Base-by-base conservation (phyloP, 2,888 invertebrate genomes). In the Nemoura dubitans region DNA sequence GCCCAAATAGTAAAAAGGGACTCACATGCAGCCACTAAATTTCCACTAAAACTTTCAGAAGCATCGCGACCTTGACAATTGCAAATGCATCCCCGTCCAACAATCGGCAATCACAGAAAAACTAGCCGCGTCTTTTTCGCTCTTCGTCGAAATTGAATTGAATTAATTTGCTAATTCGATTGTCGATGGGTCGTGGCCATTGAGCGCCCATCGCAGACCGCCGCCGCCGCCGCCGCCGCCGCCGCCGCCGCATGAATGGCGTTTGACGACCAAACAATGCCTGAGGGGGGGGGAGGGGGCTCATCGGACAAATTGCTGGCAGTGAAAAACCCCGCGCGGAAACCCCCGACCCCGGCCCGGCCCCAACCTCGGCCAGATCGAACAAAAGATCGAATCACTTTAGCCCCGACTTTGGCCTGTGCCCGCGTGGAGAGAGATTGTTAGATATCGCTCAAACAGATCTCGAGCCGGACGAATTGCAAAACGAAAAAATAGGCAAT, bases 121-220 rank as follows among this genome's bases (percentile, higher is more conserved):
- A 3, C 14, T 2, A 59, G 14, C 1, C 59, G 59, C 21, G 78
- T 78, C 78, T 30, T 30, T 30, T 6, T 29, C 28, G 81, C 81
- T 30, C 6, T 14, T 29, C 10, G 78, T 10, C 81, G 81, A 81
- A 30, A 30, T 27, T 26, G 84, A 84, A 84, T 59, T 26, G 84
- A 84, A 84, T 84, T 84, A 84, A 59, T 84, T 84, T 25, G 84
- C 84, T 84, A 76, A 84, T 84, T 84, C 84, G 16, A 84, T 84
- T 84, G 29, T 84, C 76, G 84, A 36, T 3, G 10, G 10, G 36
- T 10, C 36, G 10, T 10, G 36, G 36, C n/a, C 10, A 36, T 36
- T 36, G 36, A 36, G 26, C 84, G 10, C 14, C 76, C 59, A 83
- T 43, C 27, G 59, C 43, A 14, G 59, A 28, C 3, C 2, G 76